These are phyloP conservation scores for Porites cylindrica DNA, from an alignment of 92 coral and sea anemone species.

Conservation along the genomic window DNA sequence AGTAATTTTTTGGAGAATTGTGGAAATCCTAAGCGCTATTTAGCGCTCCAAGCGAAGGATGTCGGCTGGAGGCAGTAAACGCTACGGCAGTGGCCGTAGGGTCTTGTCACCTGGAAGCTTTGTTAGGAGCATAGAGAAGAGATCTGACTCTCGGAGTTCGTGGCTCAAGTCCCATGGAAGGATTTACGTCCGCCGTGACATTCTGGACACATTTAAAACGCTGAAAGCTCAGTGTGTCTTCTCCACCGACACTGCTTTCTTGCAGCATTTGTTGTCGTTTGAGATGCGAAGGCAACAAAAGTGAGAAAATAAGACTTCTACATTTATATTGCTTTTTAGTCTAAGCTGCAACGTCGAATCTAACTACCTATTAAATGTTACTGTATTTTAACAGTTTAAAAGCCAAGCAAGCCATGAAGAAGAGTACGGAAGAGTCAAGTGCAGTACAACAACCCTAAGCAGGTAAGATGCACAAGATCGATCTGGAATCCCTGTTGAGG, in stretches of 20 bases:
- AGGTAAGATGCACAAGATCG: background rate
- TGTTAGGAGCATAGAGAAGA: background rate
- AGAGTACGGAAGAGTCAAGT: background rate
- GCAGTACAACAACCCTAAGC: background rate
- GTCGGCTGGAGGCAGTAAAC: constrained; percentile 3
- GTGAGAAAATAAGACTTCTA: background rate
- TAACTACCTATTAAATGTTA: background rate
- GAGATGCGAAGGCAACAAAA: background rate
- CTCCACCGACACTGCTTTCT: background rate
- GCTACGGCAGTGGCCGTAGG: constrained; percentile 5
- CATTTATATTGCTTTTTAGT: background rate
- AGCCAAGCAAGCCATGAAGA: background rate
- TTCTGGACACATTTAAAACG: constrained; percentile 1
- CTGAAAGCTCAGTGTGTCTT: background rate
- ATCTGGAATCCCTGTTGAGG: background rate
- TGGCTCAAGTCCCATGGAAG: background rate
- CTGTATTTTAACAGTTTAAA: background rate
- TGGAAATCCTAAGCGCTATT: background rate
- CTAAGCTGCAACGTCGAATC: background rate
- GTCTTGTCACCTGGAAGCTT: constrained; percentile 6
- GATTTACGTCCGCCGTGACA: background rate
- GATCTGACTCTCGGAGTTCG: background rate
- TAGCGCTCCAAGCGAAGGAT: background rate
- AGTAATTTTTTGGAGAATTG: background rate
- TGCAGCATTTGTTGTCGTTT: background rate